These are phyloP conservation scores for Yponomeuta malinellus DNA, from an alignment of 2,888 invertebrate species.

Conservation along the genomic window DNA sequence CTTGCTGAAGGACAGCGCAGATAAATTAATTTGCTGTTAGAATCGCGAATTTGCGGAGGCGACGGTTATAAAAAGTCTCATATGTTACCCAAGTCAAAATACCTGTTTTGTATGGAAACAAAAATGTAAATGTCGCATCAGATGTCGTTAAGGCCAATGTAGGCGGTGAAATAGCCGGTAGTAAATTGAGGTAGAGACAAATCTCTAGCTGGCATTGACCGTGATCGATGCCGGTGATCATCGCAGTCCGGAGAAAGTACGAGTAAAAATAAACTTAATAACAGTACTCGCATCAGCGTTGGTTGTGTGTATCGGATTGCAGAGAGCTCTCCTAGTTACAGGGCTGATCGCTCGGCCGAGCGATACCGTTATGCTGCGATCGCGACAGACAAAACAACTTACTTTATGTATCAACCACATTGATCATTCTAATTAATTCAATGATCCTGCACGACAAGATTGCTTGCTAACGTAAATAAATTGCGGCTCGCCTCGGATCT, in stretches of 20 bases:
- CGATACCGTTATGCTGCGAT: constrained; percentile 51
- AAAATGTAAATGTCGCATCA: background rate
- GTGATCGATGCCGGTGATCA: constrained; percentile 58
- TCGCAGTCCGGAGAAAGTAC: constrained; percentile 62
- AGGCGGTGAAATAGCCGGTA: constrained; percentile 35
- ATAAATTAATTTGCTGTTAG: background rate
- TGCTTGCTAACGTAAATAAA: background rate
- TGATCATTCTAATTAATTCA: background rate
- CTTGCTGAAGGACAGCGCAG: background rate
- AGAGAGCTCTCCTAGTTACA: constrained; percentile 55
- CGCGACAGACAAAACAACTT: constrained; percentile 51
- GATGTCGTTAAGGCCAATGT: constrained; percentile 1
- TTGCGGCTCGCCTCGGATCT: background rate
- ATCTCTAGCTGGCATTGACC: constrained; percentile 31
- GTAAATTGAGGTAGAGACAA: constrained; percentile 45
- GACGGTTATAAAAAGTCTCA: background rate
- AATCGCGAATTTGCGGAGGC: constrained; percentile 1
- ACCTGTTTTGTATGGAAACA: constrained; percentile 8
- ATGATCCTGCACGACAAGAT: background rate
- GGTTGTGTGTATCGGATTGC: constrained; percentile 52
- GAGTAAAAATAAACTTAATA: constrained; percentile 63
- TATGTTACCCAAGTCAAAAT: constrained; percentile 2
- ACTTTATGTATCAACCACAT: constrained; percentile 33
- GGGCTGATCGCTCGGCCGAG: constrained; percentile 50
- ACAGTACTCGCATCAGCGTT: constrained; percentile 52